These are phyloP conservation scores for Diphyllodes magnificus DNA, from an alignment of 2,113 vertebrate species.

Conservation along the genomic window DNA sequence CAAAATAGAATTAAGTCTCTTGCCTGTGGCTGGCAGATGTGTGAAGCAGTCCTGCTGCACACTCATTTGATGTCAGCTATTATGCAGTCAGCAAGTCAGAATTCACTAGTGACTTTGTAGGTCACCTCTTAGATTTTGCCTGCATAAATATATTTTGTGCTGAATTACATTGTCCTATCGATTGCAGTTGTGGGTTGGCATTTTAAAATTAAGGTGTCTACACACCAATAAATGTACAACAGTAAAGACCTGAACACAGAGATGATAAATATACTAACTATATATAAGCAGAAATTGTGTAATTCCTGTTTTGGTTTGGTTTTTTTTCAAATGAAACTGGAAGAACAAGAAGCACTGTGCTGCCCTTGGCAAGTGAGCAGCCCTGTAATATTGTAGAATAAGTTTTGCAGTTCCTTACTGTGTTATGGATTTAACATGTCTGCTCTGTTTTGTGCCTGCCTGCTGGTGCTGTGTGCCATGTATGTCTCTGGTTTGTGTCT, in stretches of 20 bases:
- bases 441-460: not conserved
- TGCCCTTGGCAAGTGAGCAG: not conserved
- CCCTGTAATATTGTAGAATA: not conserved
- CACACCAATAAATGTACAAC: accelerated
- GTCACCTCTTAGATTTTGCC: not conserved
- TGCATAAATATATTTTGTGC: not conserved
- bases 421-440: not conserved
- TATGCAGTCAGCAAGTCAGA: not conserved
- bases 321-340: not conserved
- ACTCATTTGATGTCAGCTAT: not conserved
- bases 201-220: not conserved
- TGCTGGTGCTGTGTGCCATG: not conserved
- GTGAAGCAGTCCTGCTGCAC: not conserved
- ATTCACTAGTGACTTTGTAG: not conserved
- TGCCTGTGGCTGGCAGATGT: not conserved
- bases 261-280: not conserved
- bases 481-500: not conserved
- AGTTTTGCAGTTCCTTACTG: not conserved
- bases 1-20: not conserved
- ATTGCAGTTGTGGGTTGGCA: not conserved
- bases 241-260: not conserved
- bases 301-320: not conserved
- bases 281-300: not conserved
- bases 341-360: accelerated
- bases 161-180: not conserved